A percentile compares a stretch with the other conserved stretches of the same genome.
phyloP scores from a whole-genome alignment of 2,888 invertebrate species.

The Drosophila colorata region DNA sequence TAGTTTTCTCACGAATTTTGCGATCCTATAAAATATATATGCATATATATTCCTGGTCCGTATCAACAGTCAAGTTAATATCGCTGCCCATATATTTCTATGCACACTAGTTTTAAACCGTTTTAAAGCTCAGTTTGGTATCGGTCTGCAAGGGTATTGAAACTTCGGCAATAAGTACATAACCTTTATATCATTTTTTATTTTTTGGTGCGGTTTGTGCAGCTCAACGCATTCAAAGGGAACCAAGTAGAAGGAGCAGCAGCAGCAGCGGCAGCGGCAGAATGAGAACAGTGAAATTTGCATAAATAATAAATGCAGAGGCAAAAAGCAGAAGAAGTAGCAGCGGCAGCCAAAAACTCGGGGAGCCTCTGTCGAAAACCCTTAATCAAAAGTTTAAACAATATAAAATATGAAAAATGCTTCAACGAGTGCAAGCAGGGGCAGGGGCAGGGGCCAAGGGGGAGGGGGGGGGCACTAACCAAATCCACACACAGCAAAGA shows the following conservation, averaged over 20 bases:
- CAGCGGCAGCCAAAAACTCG: constrained; percentile 24
- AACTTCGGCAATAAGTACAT: background rate
- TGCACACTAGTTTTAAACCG: no score
- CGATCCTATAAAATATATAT: no score
- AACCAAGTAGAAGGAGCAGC: constrained; percentile 25
- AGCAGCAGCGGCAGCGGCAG: constrained; percentile 16
- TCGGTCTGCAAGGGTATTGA: background rate
- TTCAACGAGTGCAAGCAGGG: constrained; percentile 30
- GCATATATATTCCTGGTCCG: no score
- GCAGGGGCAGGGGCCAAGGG: constrained; percentile 17
- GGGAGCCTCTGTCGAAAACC: constrained; percentile 56
- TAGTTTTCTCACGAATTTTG: background rate
- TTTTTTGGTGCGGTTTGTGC: constrained; percentile 25
- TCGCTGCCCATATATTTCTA: no score
- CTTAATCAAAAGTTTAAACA: constrained; percentile 79
- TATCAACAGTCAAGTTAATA: no score
- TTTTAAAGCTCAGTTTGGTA: no score
- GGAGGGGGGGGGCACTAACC: background rate
- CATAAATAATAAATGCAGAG: constrained; percentile 74
- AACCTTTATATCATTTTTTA: constrained; percentile 4
- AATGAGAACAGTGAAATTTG: constrained; percentile 58
- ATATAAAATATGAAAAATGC: constrained; percentile 74
- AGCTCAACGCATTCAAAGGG: constrained; percentile 58
- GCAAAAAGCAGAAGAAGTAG: constrained; percentile 30
- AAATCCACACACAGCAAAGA: constrained; percentile 18